Conservation (phyloP, 2,888 invertebrate genomes). For the Tenthredo mesomela region DNA sequence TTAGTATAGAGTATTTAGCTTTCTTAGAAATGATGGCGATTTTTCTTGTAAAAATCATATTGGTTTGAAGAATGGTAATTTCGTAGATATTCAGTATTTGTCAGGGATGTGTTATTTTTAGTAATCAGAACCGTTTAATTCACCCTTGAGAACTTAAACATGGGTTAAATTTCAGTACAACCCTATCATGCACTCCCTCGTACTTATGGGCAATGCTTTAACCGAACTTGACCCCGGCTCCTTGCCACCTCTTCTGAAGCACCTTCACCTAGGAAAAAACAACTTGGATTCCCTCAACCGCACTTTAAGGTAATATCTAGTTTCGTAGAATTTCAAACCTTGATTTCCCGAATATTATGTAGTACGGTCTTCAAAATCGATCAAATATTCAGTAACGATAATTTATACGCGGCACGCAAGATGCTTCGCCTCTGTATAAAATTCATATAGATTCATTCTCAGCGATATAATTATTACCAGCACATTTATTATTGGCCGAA, state of each 20-base stretch:
- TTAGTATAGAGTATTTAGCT: not conserved
- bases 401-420: not conserved
- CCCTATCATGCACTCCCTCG: slow-evolving; percentile 84
- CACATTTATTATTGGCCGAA: not conserved
- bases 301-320: slow-evolving; percentile 81
- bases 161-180: slow-evolving; percentile 77
- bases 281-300: slow-evolving; percentile 86
- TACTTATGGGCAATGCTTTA: slow-evolving; percentile 88
- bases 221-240: slow-evolving; percentile 86
- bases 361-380: not conserved
- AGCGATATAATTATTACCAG: not conserved
- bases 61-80: not conserved
- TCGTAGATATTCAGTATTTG: not conserved
- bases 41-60: not conserved
- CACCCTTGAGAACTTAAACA: not conserved
- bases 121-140: not conserved
- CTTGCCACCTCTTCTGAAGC: slow-evolving; percentile 84
- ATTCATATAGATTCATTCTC: not conserved
- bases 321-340: not conserved
- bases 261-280: slow-evolving; percentile 88
- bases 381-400: not conserved
- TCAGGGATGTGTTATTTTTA: not conserved
- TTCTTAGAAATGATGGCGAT: not conserved
- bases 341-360: slow-evolving; percentile 9
- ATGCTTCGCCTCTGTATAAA: not conserved